phyloP scores from a whole-genome alignment of 2,888 invertebrate genomes.

The Cotesia congregata region DNA sequence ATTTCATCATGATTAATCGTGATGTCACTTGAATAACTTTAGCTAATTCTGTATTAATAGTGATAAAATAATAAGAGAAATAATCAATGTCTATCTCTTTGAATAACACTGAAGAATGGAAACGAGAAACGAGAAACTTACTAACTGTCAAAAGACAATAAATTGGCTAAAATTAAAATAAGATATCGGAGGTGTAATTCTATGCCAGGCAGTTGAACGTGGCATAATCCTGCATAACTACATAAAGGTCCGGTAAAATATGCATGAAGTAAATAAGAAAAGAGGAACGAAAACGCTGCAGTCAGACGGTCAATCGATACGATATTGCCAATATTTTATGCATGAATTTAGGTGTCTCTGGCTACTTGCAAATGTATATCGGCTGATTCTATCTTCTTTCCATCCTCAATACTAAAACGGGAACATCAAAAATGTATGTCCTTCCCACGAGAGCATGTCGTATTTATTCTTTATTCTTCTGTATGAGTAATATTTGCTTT shows the following conservation, averaged over 20 bases:
- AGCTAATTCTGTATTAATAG: no score
- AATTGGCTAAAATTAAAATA: constrained; percentile 23
- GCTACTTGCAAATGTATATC: constrained; percentile 19
- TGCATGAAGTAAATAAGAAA: constrained; percentile 30
- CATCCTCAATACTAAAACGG: constrained; percentile 30
- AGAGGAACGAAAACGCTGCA: not conserved
- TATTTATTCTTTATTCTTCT: constrained; percentile 29
- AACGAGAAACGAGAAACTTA: not conserved
- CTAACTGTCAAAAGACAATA: not conserved
- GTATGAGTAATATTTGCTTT: constrained; percentile 13
- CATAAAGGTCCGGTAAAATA: constrained; percentile 33
- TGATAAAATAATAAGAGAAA: no score
- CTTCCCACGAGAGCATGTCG: constrained; percentile 24
- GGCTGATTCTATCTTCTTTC: constrained; percentile 35
- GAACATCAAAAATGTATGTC: constrained; percentile 26
- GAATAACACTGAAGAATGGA: not conserved
- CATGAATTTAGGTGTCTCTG: constrained; percentile 32
- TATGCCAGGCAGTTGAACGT: constrained; percentile 27
- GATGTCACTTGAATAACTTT: no score
- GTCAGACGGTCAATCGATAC: constrained; percentile 42
- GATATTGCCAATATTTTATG: constrained; percentile 44
- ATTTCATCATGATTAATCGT: no score
- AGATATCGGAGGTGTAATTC: constrained; percentile 31
- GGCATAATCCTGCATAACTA: constrained; percentile 23
- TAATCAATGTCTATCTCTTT: not conserved